Evolutionary conservation across 2,797 vertebrate species (phyloP).

Genomic region (Loriculus beryllinus): DNA sequence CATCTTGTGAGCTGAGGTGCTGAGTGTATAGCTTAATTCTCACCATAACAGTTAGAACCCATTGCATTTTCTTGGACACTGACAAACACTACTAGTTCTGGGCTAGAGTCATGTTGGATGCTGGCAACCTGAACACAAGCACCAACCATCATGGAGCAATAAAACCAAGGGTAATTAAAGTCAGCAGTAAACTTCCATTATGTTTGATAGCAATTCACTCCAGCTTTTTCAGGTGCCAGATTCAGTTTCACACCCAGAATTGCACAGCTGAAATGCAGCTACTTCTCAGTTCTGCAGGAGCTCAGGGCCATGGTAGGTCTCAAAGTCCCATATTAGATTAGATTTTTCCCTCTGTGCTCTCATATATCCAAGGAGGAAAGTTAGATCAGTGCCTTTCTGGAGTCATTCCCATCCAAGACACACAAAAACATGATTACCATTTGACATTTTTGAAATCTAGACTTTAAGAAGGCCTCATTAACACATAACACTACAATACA

Average conservation of each 20-base stretch:
- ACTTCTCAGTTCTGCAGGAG: neutral
- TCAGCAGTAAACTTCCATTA: neutral
- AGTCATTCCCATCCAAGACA: neutral
- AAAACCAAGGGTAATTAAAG: neutral
- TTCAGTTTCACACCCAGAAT: neutral
- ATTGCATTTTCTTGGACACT: fast-evolving
- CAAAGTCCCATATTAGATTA: neutral
- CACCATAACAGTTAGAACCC: neutral
- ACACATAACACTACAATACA: neutral
- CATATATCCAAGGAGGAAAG: neutral
- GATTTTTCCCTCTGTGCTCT: neutral
- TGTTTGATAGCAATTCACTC: neutral
- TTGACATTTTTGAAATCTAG: neutral
- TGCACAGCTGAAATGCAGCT: neutral
- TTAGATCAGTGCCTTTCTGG: neutral
- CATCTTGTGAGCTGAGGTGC: fast-evolving
- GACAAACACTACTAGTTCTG: neutral
- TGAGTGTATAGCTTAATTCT: neutral
- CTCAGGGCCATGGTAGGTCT: neutral
- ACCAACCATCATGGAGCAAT: neutral
- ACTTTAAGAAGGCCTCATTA: neutral
- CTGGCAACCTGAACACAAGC: neutral
- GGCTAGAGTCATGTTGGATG: neutral
- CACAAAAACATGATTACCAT: neutral
- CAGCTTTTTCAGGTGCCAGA: neutral